Conservation (phyloP, 2,888 invertebrate genomes). For the Acleris literana region DNA sequence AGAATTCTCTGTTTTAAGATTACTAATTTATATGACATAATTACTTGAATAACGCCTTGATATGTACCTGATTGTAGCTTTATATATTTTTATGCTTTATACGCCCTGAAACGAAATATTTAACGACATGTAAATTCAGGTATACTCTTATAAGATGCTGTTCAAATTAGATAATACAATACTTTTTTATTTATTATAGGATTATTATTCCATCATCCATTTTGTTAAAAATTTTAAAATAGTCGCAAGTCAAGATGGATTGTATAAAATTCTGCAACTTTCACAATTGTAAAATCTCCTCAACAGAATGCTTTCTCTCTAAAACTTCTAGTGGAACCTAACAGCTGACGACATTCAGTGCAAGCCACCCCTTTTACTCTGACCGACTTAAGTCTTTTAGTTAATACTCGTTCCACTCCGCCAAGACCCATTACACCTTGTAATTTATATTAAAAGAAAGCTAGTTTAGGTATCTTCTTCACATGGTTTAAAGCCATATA, state of each 20-base stretch:
- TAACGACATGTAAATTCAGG: no score
- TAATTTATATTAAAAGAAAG: not conserved
- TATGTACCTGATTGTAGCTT: no score
- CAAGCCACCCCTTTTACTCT: constrained; percentile 13
- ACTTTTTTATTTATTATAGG: no score
- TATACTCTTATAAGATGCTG: no score
- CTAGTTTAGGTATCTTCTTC: not conserved
- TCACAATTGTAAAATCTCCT: no score
- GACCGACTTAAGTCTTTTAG: constrained; percentile 7
- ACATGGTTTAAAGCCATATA: no score
- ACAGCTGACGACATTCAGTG: constrained; percentile 23
- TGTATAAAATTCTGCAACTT: no score
- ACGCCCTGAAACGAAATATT: no score
- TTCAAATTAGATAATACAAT: no score
- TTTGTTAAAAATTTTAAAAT: not conserved
- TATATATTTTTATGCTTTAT: no score
- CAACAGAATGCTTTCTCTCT: not conserved
- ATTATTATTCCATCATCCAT: no score
- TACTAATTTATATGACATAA: not conserved
- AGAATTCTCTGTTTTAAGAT: constrained; percentile 6
- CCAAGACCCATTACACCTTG: not conserved
- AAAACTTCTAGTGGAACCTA: constrained; percentile 14
- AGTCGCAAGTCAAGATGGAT: no score
- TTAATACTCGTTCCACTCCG: constrained; percentile 8
- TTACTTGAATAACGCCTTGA: not conserved